A percentile compares a stretch with the other conserved stretches of the same genome.
phyloP scores from a whole-genome alignment of 2,888 invertebrate species.

The Chymomyza caudatula region DNA sequence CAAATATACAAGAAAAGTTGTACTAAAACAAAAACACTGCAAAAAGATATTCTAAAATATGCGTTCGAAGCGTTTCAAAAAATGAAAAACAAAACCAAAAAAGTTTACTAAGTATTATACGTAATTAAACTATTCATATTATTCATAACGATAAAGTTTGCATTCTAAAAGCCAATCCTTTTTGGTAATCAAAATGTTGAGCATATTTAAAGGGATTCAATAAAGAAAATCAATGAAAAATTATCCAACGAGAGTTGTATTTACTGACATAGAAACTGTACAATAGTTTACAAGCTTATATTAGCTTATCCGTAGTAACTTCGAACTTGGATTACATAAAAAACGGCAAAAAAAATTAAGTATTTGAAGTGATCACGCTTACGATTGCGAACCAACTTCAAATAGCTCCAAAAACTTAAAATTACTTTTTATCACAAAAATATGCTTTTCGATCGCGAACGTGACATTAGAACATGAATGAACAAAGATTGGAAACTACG shows the following conservation, averaged over 20 bases:
- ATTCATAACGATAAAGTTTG: slow-evolving; percentile 46
- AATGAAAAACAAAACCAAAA: slow-evolving; percentile 35
- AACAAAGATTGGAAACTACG: too few relatives aligned
- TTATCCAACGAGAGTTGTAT: background rate
- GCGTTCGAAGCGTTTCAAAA: slow-evolving; percentile 66
- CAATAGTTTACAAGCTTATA: too few relatives aligned
- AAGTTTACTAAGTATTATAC: slow-evolving; percentile 64
- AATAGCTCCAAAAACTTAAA: too few relatives aligned
- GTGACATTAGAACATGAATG: too few relatives aligned
- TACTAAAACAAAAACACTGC: slow-evolving; percentile 18
- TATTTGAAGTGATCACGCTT: too few relatives aligned
- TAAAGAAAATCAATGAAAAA: slow-evolving; percentile 47
- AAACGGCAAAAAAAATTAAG: too few relatives aligned
- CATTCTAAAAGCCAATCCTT: slow-evolving; percentile 63
- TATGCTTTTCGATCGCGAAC: too few relatives aligned
- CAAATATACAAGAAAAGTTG: slow-evolving; percentile 10
- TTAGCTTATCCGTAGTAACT: too few relatives aligned
- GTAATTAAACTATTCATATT: slow-evolving; percentile 49
- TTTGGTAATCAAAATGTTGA: slow-evolving; percentile 39
- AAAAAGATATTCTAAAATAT: slow-evolving; percentile 64
- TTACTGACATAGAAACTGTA: too few relatives aligned
- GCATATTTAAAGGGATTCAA: slow-evolving; percentile 70
- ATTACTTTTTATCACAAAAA: too few relatives aligned
- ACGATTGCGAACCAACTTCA: too few relatives aligned
- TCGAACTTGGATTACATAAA: too few relatives aligned